Evolutionary conservation across 2,888 invertebrate genomes (phyloP).

Genomic region (Aphodius sticticus): DNA sequence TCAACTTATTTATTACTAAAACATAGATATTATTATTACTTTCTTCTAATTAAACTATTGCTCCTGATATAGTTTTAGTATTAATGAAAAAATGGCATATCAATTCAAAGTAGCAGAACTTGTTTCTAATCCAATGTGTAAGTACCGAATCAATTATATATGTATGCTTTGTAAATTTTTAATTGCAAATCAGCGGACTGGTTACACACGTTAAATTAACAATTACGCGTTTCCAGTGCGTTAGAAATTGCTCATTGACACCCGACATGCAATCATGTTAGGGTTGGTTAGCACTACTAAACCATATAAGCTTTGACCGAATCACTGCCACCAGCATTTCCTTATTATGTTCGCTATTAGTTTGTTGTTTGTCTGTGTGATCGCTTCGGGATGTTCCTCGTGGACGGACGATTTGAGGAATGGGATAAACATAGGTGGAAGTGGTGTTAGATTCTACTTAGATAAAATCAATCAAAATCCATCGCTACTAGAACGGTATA

Average conservation of each 20-base stretch:
- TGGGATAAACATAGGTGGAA: conserved; percentile 48
- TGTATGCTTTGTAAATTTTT: neutral
- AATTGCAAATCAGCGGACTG: neutral
- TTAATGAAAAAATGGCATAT: too few species aligned
- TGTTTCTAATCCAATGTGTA: neutral
- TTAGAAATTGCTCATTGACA: conserved; percentile 28
- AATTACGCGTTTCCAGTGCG: neutral
- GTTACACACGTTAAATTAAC: neutral
- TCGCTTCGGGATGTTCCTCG: conserved; percentile 27
- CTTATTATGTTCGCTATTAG: conserved; percentile 48
- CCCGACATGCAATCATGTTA: conserved; percentile 49
- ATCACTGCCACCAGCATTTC: conserved; percentile 45
- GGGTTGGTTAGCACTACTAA: conserved; percentile 55
- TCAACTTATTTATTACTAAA: too few species aligned
- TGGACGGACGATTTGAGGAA: conserved; percentile 37
- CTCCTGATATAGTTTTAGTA: too few species aligned
- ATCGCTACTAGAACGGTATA: conserved; percentile 63
- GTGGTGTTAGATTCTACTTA: conserved; percentile 50
- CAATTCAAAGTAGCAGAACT: neutral
- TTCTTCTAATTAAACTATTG: too few species aligned
- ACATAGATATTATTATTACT: too few species aligned
- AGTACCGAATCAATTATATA: neutral
- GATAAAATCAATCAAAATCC: conserved; percentile 49
- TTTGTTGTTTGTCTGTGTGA: conserved; percentile 45
- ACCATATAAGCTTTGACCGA: conserved; percentile 52